Percentiles rank a stretch among this genome's conserved stretches.
Conservation (phyloP, 2,797 vertebrate genomes). For the Sebastes hopkinsi region DNA sequence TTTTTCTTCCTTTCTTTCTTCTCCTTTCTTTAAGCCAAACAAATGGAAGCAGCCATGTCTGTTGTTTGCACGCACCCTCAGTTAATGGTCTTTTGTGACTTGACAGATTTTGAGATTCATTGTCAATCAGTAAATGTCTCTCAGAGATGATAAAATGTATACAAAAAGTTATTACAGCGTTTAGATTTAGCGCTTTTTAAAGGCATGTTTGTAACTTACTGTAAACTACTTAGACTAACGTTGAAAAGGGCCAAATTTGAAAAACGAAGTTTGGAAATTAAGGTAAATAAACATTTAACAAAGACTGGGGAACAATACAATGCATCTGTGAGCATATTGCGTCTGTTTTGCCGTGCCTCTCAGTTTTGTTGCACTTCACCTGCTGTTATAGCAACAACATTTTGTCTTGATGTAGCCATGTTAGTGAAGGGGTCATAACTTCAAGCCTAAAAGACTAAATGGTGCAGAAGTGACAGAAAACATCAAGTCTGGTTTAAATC, state of each 20-base stretch:
- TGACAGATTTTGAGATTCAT: conserved; percentile 23
- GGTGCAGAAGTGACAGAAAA: neutral
- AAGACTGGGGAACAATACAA: conserved; percentile 19
- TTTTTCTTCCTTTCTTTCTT: conserved; percentile 43
- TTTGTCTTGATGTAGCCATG: neutral
- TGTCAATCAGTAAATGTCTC: conserved; percentile 15
- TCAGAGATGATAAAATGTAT: conserved; percentile 9
- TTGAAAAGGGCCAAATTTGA: conserved; percentile 17
- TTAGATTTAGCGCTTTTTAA: conserved; percentile 31
- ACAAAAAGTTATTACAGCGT: conserved; percentile 13
- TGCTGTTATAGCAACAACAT: conserved; percentile 15
- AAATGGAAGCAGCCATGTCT: conserved; percentile 53
- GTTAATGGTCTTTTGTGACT: conserved; percentile 23
- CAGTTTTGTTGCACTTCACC: conserved; percentile 37
- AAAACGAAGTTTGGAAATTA: conserved; percentile 35
- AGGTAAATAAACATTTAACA: conserved; percentile 47
- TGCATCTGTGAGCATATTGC: conserved; percentile 32
- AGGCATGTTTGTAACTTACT: conserved; percentile 8
- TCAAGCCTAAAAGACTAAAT: neutral
- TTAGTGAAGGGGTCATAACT: neutral
- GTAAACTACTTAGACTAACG: conserved; percentile 22
- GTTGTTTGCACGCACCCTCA: conserved; percentile 60
- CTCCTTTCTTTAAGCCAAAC: conserved; percentile 57
- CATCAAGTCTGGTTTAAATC: neutral
- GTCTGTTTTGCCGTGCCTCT: conserved; percentile 56